phyloP scores from a whole-genome alignment of 2,888 invertebrate species.

The Linnaemya vulpina region DNA sequence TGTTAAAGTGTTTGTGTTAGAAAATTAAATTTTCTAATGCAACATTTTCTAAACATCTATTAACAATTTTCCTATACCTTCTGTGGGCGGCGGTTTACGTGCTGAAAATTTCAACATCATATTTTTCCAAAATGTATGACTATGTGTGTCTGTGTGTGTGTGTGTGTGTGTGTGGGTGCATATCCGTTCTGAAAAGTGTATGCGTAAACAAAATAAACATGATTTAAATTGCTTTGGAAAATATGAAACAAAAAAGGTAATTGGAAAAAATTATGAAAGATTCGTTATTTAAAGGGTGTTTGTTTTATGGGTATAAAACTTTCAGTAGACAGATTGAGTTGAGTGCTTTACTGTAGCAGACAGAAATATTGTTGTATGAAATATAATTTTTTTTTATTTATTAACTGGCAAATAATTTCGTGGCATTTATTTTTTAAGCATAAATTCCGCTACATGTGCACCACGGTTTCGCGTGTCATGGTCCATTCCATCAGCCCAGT shows the following conservation, averaged over 20 bases:
- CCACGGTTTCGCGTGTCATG: too few relatives aligned
- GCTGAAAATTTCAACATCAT: conserved; percentile 75
- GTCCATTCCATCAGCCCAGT: too few relatives aligned
- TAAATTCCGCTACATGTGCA: too few relatives aligned
- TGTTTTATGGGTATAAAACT: too few relatives aligned
- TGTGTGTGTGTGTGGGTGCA: not conserved
- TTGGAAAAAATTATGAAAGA: not conserved
- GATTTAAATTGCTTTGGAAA: conserved; percentile 3
- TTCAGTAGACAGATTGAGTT: too few relatives aligned
- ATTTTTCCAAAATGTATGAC: not conserved
- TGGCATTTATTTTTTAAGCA: too few relatives aligned
- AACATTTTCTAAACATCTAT: conserved; percentile 10
- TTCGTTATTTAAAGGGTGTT: not conserved
- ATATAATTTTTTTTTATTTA: too few relatives aligned
- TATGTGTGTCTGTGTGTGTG: not conserved
- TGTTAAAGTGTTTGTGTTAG: not conserved
- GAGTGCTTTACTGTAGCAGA: too few relatives aligned
- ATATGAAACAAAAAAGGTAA: not conserved
- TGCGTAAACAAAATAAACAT: conserved; percentile 8
- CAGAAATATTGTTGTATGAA: too few relatives aligned
- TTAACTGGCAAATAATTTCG: too few relatives aligned
- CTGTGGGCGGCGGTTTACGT: conserved; percentile 78
- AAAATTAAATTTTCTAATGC: not conserved
- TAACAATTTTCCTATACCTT: conserved; percentile 64
- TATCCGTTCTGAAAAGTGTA: not conserved